phyloP scores from a whole-genome alignment of 2,797 vertebrate genomes.

The Thunnus albacares region DNA sequence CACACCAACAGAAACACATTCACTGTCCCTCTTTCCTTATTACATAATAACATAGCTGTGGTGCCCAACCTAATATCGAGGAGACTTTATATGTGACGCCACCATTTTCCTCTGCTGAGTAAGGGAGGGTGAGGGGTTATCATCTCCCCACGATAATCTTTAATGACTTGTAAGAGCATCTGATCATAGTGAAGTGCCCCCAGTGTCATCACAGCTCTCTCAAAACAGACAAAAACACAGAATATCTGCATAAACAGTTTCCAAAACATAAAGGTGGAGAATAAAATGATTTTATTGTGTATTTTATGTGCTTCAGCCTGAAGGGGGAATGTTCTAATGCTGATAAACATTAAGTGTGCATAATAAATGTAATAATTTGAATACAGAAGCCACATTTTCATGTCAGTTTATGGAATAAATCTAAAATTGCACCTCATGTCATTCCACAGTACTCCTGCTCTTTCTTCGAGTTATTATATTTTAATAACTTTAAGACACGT shows the following conservation, averaged over 20 bases:
- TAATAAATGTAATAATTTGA: neutral
- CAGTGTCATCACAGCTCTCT: conserved; percentile 40
- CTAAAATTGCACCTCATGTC: neutral
- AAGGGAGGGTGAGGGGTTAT: conserved; percentile 26
- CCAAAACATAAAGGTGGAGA: neutral
- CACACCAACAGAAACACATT: conserved; percentile 9
- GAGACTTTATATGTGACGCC: conserved; percentile 54
- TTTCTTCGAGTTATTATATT: neutral
- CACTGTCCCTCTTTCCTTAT: conserved; percentile 14
- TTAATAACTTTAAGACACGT: too few relatives aligned
- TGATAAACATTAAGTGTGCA: conserved; percentile 6
- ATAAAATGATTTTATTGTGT: neutral
- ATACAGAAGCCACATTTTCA: neutral
- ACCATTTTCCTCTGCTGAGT: conserved; percentile 53
- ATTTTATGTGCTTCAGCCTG: neutral
- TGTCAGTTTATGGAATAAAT: neutral
- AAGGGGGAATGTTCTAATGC: neutral
- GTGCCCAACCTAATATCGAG: conserved; percentile 42
- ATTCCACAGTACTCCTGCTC: neutral
- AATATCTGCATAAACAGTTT: neutral
- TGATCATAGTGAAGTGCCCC: conserved; percentile 55
- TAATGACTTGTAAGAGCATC: conserved; percentile 57
- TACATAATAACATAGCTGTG: conserved; percentile 49
- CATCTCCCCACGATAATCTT: conserved; percentile 45
- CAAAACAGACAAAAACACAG: conserved; percentile 8